Conservation (phyloP, 2,888 invertebrate species). For the Zygogramma bicolorata region DNA sequence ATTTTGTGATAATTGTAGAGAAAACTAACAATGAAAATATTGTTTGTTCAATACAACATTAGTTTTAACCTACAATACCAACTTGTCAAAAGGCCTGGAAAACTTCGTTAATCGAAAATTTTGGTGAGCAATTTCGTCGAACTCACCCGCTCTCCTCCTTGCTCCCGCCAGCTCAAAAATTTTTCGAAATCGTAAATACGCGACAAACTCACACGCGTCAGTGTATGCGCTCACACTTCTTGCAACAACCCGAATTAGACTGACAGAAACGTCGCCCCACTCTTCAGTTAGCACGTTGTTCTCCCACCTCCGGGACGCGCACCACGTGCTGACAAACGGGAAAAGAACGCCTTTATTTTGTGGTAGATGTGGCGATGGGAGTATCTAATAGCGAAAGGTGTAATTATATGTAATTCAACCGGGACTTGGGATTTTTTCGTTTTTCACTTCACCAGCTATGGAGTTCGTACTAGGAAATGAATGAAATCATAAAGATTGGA, state of each 20-base stretch:
- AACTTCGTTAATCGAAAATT: no score
- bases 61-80: no score
- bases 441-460: background rate
- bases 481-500: background rate
- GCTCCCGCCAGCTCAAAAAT: constrained; percentile 20
- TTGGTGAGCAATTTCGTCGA: background rate
- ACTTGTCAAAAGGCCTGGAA: no score
- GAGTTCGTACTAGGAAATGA: background rate
- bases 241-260: constrained; percentile 54
- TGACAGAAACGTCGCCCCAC: constrained; percentile 58
- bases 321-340: constrained; percentile 60
- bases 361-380: constrained; percentile 44
- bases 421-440: background rate
- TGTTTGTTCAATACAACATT: no score
- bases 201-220: constrained; percentile 40
- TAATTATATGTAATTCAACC: constrained; percentile 35
- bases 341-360: constrained; percentile 49
- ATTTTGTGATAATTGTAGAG: no score
- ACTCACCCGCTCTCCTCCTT: background rate
- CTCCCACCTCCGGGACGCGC: constrained; percentile 62
- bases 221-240: constrained; percentile 50
- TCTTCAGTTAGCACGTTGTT: constrained; percentile 57
- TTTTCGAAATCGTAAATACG: constrained; percentile 27
- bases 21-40: no score
- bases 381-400: constrained; percentile 40